Evolutionary conservation across 2,888 invertebrate species (phyloP).

Genomic region (Amiota mariae): DNA sequence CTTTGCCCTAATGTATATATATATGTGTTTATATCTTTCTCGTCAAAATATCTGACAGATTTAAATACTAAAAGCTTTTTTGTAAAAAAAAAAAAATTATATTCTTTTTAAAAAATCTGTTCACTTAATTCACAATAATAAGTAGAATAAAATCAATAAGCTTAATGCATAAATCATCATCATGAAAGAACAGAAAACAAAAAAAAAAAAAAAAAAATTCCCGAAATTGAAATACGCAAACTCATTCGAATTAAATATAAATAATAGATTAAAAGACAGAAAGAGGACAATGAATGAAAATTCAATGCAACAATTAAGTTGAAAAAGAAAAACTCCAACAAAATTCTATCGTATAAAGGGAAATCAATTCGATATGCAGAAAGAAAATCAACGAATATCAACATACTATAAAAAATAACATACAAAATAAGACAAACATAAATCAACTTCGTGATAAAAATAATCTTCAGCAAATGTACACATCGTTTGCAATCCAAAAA

Average conservation of each 20-base stretch:
- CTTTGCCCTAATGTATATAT: too few relatives aligned
- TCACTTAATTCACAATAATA: too few relatives aligned
- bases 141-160: conserved; percentile 9
- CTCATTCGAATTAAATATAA: conserved; percentile 13
- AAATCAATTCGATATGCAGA: too few relatives aligned
- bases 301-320: background rate
- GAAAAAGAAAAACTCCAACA: background rate
- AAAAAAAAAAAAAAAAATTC: background rate
- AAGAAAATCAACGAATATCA: too few relatives aligned
- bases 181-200: too few relatives aligned
- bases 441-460: conserved; percentile 3
- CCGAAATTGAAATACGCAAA: background rate
- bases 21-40: too few relatives aligned
- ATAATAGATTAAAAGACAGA: conserved; percentile 20
- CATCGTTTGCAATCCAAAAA: background rate
- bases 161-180: conserved; percentile 18
- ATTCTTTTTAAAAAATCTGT: background rate
- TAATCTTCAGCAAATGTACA: background rate
- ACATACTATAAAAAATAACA: too few relatives aligned
- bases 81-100: background rate
- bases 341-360: too few relatives aligned
- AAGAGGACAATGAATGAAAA: too few relatives aligned
- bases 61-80: too few relatives aligned
- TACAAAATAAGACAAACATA: background rate
- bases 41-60: too few relatives aligned